Base-by-base conservation (phyloP, 2,797 vertebrate genomes). In the Lindbergichthys nudifrons region DNA sequence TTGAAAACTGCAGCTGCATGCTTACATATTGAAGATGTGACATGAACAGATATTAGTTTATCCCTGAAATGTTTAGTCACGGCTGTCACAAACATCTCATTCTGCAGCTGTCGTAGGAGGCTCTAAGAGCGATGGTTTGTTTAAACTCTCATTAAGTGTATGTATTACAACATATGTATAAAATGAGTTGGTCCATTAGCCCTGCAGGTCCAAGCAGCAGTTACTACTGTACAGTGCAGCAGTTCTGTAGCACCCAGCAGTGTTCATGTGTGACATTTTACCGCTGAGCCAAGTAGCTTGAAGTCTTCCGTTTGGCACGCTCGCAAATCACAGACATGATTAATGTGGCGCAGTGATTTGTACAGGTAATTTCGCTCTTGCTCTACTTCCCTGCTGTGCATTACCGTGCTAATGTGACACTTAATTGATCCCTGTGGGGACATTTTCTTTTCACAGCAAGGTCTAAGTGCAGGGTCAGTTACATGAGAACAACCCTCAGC, bases 381-480 rank as follows among this genome's bases (percentile, higher is more conserved):
- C 83, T 78, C 72, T 79, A 75, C 77, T 75, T 67, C 72, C 73
- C 64, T 19, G 74, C 83, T 85, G 81, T 84, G 86, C 91, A 91
- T 92, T 87, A 87, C 77, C 52, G 43, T 51, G 66, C 82, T 91
- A 89, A 92, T 90, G 86, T 89, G 88, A 86, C 82, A 82, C 23
- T 75, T 82, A 90, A 93, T 91, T 83, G 90, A 93, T 92, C 86
- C 80, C 90, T 30, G 75, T 68, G 69, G 82, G 75, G 81, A 86
- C 66, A 88, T 82, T 57, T 64, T 82, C 87, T 82, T 78, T 75
- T 79, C 75, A 9, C 80, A 53, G 75, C 70, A 41, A 72, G 85
- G 86, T 82, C 64, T 86, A 83, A 87, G 87, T 82, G 86, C 85
- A 53, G 73, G 80, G 87, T 89, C 81, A 83, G 88, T 70, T 79